Evolutionary conservation across 2,797 vertebrate species (phyloP).

Genomic region (Coluber constrictor): DNA sequence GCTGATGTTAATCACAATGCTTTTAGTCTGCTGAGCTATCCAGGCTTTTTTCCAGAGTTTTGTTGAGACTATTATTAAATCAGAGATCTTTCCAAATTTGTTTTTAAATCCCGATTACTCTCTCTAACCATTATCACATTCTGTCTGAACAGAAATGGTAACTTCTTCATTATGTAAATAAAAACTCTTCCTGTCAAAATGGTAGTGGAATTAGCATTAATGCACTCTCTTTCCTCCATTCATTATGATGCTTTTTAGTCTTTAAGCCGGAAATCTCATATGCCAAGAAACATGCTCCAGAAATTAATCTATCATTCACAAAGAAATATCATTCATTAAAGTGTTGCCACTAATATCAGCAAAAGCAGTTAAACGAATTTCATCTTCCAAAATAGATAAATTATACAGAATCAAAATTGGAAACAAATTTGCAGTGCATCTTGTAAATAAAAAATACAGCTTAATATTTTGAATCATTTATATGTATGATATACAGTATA

Average conservation of each 20-base stretch:
- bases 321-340: background rate
- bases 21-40: too few relatives aligned
- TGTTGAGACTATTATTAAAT: background rate
- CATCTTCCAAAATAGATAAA: background rate
- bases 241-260: background rate
- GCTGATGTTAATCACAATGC: too few relatives aligned
- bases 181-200: conserved; percentile 2
- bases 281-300: conserved; percentile 27
- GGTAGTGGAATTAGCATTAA: conserved; percentile 33
- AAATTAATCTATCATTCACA: conserved; percentile 7
- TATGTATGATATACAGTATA: background rate
- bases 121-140: background rate
- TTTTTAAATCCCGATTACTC: background rate
- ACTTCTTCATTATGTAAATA: conserved; percentile 20
- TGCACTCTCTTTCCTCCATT: conserved; percentile 8
- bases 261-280: conserved; percentile 23
- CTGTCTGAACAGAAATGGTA: background rate
- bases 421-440: background rate
- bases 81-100: conserved; percentile 18
- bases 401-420: background rate
- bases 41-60: background rate
- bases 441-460: background rate
- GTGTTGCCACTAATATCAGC: background rate
- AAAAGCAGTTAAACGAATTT: background rate
- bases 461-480: background rate